Evolutionary conservation across 2,797 vertebrate genomes (phyloP), one percentile per base, ranked within the genome.

Genomic region (Xerus rutilus): DNA sequence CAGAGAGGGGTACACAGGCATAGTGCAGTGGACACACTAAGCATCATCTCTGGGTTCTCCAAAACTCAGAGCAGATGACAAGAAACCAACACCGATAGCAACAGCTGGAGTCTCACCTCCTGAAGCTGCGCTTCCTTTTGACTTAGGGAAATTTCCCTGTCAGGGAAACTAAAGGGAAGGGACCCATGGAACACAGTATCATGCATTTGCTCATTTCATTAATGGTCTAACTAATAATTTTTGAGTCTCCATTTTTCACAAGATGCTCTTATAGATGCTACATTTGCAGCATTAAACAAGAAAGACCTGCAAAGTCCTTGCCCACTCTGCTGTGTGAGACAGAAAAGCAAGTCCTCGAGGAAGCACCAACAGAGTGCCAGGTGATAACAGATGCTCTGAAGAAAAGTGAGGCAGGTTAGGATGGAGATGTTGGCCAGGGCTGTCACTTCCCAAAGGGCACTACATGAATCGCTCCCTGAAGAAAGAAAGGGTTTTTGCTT

Each of bases 381-480:
- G n/a, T 17, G 62, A 25, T 10, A 30, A 25, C 1, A n/a, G 72
- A 14, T 20, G 15, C 30, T 73, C 87, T 39, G 52, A 32, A 62
- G 15, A 30, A 45, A 65, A 92, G 39, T 6, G 10, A 62, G 35
- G 25, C 25, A 1, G 0, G 59, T 25, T 3, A 49, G 6, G 12
- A 39, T 14, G n/a, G 0, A 54, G 54, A n/a, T 28, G 2, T 14
- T 30, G 1, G 0, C 15, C 18, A 39, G 14, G 30, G 32, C 49
- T 13, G 3, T 8, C 2, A 23, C 73, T 62, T 91, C 35, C 5
- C 20, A 62, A n/a, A 67, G 2, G 17, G 25, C 12, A 8, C 35
- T 47, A 11, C 35, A 0, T 9, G 18, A 13, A 20, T 35, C 18
- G 57, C 54, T 57, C n/a, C 45, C 76, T 30, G 23, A 67, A 12